A percentile compares a stretch with the other conserved stretches of the same genome.
Conservation (phyloP, 2,888 invertebrate genomes). For the Limulus polyphemus region DNA sequence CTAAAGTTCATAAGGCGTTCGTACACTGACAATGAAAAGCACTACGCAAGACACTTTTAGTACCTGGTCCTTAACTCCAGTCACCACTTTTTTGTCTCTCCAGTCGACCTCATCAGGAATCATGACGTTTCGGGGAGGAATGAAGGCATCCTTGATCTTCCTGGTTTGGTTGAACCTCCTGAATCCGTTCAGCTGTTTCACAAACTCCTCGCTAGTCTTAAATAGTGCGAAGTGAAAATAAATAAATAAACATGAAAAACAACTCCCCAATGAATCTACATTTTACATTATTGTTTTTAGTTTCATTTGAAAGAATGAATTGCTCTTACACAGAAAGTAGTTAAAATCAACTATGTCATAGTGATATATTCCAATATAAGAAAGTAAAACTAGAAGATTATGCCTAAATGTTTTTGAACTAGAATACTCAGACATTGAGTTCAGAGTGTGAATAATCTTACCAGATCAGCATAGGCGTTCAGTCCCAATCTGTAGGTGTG, state of each 20-base stretch:
- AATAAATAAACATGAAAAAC: not conserved
- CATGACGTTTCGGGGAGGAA: slow-evolving; percentile 1
- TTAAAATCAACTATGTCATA: too few species aligned
- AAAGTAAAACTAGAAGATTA: not conserved
- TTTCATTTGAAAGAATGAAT: not conserved
- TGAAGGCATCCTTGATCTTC: not conserved
- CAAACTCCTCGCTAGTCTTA: slow-evolving; percentile 10
- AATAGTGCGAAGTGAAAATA: not conserved
- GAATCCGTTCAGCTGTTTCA: slow-evolving; percentile 10
- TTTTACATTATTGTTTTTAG: not conserved
- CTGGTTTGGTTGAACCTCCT: not conserved
- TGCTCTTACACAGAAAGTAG: too few species aligned
- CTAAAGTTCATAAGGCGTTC: not conserved
- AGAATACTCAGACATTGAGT: too few species aligned
- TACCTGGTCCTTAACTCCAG: slow-evolving; percentile 30
- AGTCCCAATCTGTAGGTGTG: slow-evolving; percentile 18
- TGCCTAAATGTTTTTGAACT: too few species aligned
- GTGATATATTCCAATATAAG: too few species aligned
- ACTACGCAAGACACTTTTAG: slow-evolving; percentile 42
- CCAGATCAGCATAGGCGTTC: slow-evolving; percentile 19
- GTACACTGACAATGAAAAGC: slow-evolving; percentile 29
- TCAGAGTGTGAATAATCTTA: not conserved
- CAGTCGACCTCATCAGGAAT: slow-evolving; percentile 30
- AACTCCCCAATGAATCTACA: not conserved
- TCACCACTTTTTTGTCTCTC: slow-evolving; percentile 31